A percentile compares a stretch with the other conserved stretches of the same genome.
Conservation (phyloP, 2,113 vertebrate genomes). For the Ophiodon elongatus region DNA sequence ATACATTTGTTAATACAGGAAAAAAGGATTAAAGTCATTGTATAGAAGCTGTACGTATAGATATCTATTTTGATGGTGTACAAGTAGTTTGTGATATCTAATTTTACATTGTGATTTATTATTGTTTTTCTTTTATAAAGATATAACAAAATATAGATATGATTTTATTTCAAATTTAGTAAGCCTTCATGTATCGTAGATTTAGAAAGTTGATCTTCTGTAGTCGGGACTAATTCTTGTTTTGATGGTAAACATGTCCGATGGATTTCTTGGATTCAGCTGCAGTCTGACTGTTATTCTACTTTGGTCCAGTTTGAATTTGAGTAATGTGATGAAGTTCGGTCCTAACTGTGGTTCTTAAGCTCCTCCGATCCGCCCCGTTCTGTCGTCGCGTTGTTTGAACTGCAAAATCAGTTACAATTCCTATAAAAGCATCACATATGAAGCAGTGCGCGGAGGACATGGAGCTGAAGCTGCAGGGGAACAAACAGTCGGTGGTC, state of each 20-base stretch:
- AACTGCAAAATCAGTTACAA: conserved; percentile 26
- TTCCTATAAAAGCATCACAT: conserved; percentile 95
- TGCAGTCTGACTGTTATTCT: not conserved
- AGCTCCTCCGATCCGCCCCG: not conserved
- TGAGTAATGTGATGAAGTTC: not conserved
- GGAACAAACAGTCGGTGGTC: conserved; percentile 92
- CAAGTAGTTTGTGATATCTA: not conserved
- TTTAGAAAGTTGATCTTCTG: not conserved
- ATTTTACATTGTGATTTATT: too few relatives aligned
- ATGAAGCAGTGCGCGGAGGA: conserved; percentile 99
- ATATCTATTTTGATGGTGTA: not conserved
- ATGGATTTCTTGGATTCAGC: not conserved
- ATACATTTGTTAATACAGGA: not conserved
- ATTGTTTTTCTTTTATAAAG: too few relatives aligned
- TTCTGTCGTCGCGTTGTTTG: not conserved
- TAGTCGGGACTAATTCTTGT: not conserved
- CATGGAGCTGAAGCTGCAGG: conserved; percentile 92
- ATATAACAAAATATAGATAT: too few relatives aligned
- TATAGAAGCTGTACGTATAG: not conserved
- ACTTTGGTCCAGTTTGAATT: not conserved
- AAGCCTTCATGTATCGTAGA: not conserved
- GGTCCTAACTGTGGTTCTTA: not conserved
- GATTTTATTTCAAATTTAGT: too few relatives aligned
- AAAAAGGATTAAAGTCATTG: not conserved
- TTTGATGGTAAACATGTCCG: not conserved